These are phyloP conservation scores for Mormyrops attenuatus DNA, from an alignment of 2,797 vertebrate species.

Conservation along the genomic window DNA sequence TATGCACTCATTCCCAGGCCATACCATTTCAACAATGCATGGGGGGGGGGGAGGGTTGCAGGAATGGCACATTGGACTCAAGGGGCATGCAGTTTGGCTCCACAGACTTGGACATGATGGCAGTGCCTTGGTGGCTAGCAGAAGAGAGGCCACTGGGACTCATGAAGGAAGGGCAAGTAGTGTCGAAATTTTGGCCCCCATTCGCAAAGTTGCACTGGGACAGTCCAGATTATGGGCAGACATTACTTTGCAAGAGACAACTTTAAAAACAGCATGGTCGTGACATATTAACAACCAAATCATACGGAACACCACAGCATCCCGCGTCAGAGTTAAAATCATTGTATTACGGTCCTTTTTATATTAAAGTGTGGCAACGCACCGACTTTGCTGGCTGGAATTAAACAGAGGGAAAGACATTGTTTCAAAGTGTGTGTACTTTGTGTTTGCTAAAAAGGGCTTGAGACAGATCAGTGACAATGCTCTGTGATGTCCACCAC, in stretches of 20 bases:
- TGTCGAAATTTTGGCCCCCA: neutral
- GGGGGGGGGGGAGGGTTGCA: neutral
- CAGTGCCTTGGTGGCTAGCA: neutral
- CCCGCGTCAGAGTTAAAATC: neutral
- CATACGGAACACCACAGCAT: neutral
- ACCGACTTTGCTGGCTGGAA: constrained; percentile 14
- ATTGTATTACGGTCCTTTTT: neutral
- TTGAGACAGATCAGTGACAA: constrained; percentile 67
- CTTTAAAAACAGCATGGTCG: neutral
- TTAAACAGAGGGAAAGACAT: constrained; percentile 7
- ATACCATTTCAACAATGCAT: neutral
- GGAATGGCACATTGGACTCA: neutral
- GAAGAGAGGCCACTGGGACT: neutral
- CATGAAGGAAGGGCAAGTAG: neutral
- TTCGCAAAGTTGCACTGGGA: neutral
- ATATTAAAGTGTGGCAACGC: neutral
- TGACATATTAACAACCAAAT: neutral
- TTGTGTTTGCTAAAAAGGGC: constrained; percentile 6
- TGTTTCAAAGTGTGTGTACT: neutral
- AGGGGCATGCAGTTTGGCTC: neutral
- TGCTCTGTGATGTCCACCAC: constrained; percentile 98
- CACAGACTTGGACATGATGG: neutral
- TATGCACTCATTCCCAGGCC: neutral
- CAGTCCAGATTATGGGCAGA: neutral
- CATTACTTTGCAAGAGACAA: neutral